These are phyloP conservation scores for Dasypolia templi DNA, from an alignment of 2,888 invertebrate species.

Conservation along the genomic window DNA sequence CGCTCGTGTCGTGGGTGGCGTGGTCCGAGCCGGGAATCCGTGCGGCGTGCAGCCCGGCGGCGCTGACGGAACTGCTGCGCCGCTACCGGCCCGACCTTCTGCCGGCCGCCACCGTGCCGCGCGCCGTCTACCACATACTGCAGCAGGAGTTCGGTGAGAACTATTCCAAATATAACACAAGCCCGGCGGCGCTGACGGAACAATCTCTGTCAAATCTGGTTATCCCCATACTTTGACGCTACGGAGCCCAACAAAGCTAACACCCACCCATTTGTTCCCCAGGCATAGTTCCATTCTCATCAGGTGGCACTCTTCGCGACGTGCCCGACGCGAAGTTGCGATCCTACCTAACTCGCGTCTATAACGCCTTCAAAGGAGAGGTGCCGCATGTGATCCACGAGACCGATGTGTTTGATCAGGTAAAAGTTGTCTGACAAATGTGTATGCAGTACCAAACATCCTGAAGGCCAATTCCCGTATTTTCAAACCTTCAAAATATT, in stretches of 20 bases:
- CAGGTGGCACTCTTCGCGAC: constrained; percentile 93
- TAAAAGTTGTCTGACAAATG: constrained; percentile 53
- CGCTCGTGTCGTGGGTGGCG: constrained; percentile 94
- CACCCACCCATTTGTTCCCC: constrained; percentile 1
- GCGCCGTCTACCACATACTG: constrained; percentile 95
- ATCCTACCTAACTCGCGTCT: constrained; percentile 96
- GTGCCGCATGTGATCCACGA: constrained; percentile 92
- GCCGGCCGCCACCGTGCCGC: constrained; percentile 94
- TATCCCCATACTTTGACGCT: not conserved
- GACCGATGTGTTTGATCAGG: constrained; percentile 83
- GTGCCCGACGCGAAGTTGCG: constrained; percentile 94
- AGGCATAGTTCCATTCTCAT: constrained; percentile 92
- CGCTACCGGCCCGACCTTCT: constrained; percentile 97
- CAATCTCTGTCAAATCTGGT: not conserved
- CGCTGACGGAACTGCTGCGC: constrained; percentile 94
- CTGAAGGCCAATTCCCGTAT: not conserved
- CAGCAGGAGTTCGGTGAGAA: constrained; percentile 94
- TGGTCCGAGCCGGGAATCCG: constrained; percentile 76
- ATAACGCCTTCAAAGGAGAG: constrained; percentile 97
- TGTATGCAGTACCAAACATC: not conserved
- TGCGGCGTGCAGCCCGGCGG: constrained; percentile 83
- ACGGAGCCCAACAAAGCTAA: not conserved
- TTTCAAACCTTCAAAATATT: not conserved
- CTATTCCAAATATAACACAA: not conserved
- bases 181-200: not conserved